Conservation (phyloP, 2,113 vertebrate species). For the Oostethus manadensis region DNA sequence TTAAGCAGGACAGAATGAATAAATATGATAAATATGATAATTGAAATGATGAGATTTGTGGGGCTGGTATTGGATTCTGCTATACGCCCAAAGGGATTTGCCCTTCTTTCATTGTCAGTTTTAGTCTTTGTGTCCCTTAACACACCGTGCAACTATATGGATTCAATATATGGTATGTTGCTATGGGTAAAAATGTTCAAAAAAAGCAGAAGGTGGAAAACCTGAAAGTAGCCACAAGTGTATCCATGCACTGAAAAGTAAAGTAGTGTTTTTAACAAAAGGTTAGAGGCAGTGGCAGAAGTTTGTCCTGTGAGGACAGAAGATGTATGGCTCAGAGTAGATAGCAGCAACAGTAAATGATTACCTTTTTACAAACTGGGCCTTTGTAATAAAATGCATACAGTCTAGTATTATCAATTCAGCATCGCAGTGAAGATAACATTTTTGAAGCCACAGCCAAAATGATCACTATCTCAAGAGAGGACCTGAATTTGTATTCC, state of each 20-base stretch:
- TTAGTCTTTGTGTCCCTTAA: slow-evolving; percentile 28
- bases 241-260: slow-evolving; percentile 22
- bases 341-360: slow-evolving; percentile 85
- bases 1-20: slow-evolving; percentile 69
- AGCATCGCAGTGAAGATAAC: slow-evolving; percentile 89
- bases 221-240: slow-evolving; percentile 32
- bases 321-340: slow-evolving; percentile 79
- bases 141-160: slow-evolving; percentile 3
- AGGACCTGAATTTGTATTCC: slow-evolving; percentile 68
- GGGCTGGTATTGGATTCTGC: slow-evolving; percentile 60
- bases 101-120: slow-evolving; percentile 65
- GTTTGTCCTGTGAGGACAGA: slow-evolving; percentile 92
- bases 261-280: slow-evolving; percentile 69
- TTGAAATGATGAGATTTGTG: slow-evolving; percentile 73
- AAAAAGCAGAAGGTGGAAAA: slow-evolving; percentile 36
- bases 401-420: slow-evolving; percentile 85
- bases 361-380: slow-evolving; percentile 88
- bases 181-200: slow-evolving; percentile 38
- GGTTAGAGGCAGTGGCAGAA: slow-evolving; percentile 74
- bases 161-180: slow-evolving; percentile 12
- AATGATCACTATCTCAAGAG: slow-evolving; percentile 69
- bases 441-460: slow-evolving; percentile 63
- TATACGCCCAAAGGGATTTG: slow-evolving; percentile 64
- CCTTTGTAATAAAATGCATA: slow-evolving; percentile 90
- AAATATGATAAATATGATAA: slow-evolving; percentile 76